Base-by-base conservation (phyloP, 2,797 vertebrate genomes). In the Paedocypris micromegethes region DNA sequence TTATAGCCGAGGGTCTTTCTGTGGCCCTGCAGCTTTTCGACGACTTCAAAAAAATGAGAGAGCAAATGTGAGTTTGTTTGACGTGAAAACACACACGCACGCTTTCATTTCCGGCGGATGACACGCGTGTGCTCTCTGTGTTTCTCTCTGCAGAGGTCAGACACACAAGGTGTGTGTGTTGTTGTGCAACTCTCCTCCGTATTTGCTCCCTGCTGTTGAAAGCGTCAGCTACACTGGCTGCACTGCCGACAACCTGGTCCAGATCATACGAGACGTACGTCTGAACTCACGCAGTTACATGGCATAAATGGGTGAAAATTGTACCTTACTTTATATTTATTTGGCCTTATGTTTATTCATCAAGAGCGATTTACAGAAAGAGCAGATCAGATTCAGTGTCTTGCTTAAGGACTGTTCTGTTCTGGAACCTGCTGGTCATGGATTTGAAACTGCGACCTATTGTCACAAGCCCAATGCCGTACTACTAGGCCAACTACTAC, bases 21-120 rank as follows among this genome's bases (percentile, higher is more conserved):
- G 94, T 95, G 0, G 94, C 93, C 4, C 83, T 96, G 79, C 94
- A 96, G 83, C 91, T 96, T 7, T 96, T 96, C 1, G 94, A 96
- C 0, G 94, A 95, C 88, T 95, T 96, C 72, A 96, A 94, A 84
- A 96, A 96, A 81, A 95, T 96, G 93, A 88, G 94, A 2, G 94
- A 96, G 59, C 94, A 95, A 84, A 96, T 96, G 94, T 95, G 79
- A 93, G 92, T 51, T 9, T 23, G 23, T n/a, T 57, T 52, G 7
- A 23, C 8, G 23, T 9, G 40, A 23, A 47, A 44, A 39, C 56
- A 6, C 47, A 23, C 23, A 23, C 23, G 23, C 23, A 23, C 23
- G 23, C 23, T 23, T 23, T 23, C 23, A 1, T 23, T 23, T 23
- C 23, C 23, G 23, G 23, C 23, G 23, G 23, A 23, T 23, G 23